phyloP scores from a whole-genome alignment of 2,888 invertebrate genomes.

The Drosophila demipolita region DNA sequence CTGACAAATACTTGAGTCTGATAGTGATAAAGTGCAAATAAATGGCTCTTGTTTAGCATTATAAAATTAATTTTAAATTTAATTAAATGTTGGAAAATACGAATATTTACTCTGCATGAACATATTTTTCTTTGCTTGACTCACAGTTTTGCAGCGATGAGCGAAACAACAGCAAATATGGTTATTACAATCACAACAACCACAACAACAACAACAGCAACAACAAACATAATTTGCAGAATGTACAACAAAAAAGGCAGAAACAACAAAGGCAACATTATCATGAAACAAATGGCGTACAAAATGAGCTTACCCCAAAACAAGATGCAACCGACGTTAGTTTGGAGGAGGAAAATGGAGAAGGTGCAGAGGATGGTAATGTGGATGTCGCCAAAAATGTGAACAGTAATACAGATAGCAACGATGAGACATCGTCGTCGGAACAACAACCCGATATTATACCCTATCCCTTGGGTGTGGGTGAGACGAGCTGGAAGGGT shows the following conservation, averaged over 20 bases:
- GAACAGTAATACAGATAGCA: constrained; percentile 41
- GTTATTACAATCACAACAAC: constrained; percentile 20
- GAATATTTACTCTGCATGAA: constrained; percentile 28
- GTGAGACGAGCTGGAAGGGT: constrained; percentile 65
- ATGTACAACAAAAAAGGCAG: constrained; percentile 31
- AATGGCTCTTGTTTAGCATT: not conserved
- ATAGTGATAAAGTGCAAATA: constrained; percentile 7
- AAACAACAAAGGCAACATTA: constrained; percentile 37
- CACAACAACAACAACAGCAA: constrained; percentile 35
- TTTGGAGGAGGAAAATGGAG: not conserved
- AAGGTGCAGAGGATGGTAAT: constrained; percentile 14
- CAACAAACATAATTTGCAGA: constrained; percentile 40
- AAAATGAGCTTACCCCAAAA: constrained; percentile 52
- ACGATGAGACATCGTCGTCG: constrained; percentile 64
- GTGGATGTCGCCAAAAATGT: constrained; percentile 24
- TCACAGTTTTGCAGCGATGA: constrained; percentile 55
- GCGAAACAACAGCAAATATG: constrained; percentile 30
- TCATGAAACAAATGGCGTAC: constrained; percentile 47
- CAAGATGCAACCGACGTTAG: constrained; percentile 15
- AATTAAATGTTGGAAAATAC: constrained; percentile 39
- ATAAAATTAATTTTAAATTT: constrained; percentile 31
- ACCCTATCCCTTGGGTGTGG: constrained; percentile 79
- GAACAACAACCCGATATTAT: constrained; percentile 82
- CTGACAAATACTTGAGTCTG: not conserved
- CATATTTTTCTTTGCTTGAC: not conserved